Evolutionary conservation across 2,888 invertebrate genomes (phyloP), one percentile per base, ranked within the genome.

Genomic region (Schizaphis graminum): DNA sequence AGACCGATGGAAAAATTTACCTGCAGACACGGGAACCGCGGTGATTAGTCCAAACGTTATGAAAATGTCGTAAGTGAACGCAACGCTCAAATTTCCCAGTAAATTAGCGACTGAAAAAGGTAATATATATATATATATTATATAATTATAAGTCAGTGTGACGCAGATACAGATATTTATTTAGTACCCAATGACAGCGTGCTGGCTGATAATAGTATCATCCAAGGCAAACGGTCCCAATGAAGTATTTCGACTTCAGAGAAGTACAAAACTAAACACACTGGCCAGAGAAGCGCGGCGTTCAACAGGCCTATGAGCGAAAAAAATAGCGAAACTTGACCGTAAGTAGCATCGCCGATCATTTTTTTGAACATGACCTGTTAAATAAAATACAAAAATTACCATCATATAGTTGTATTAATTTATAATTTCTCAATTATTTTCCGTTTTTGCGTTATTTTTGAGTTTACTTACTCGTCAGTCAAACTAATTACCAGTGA

Each of bases 311-410:
- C 99, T 95, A 99, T 97, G 57, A 98, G 97, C 0, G 98, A 98
- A 96, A 99, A 99, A 96, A 99, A 99, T 95, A 99, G 96, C 4
- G 99, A 98, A 94, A 99, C 97, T 96, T 99, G 98, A 10, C 98
- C 99, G 94, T 98, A 97, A 94, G 98, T 98, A 94, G 99, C 98
- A 95, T 98, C 98, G 28, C 99, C 99, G 96, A 99, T 98, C 95
- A 99, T 97, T 96, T 98, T 98, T 95, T 98, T 98, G 96, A 99
- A 99, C 95, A 99, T 97, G 95, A 99, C 99, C 98, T 99, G 96
- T 16, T 77, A 77, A n/a, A 13, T 44, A 28, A 21, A 57, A 41
- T 67, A 41, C 11, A 28, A 41, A 28, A 57, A 28, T 35, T 67
- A 11, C 0, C 56, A 89, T 26, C 28, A 44, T 3, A 44, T 3